Percentiles rank a stretch among this genome's conserved stretches.
Evolutionary conservation across 64 coral and sea anemone genomes (phyloP).

Genomic region (Pocillopora verrucosa): DNA sequence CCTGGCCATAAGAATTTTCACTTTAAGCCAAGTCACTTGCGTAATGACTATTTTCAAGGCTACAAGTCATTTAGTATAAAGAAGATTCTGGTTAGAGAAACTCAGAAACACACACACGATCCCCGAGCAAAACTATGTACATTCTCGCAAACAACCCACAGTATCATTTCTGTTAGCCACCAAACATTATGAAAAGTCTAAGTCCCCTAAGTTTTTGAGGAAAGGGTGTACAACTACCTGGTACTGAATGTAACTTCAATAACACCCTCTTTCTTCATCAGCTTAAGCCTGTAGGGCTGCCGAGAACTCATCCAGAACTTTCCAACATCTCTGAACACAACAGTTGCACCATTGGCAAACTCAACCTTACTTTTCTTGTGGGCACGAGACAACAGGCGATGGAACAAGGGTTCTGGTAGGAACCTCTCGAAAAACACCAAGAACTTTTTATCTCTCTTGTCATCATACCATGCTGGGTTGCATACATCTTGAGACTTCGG

Average conservation of each 20-base stretch:
- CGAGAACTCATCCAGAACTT: constrained; percentile 43
- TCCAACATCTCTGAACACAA: constrained; percentile 42
- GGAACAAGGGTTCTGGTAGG: constrained; percentile 64
- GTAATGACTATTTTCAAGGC: too few relatives aligned
- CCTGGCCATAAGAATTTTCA: too few relatives aligned
- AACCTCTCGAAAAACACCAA: constrained; percentile 59
- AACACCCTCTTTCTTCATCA: constrained; percentile 45
- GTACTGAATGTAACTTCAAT: constrained; percentile 61
- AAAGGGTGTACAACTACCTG: constrained; percentile 29
- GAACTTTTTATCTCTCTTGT: constrained; percentile 37
- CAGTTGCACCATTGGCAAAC: background rate
- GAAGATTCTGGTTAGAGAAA: too few relatives aligned
- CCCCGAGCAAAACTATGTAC: too few relatives aligned
- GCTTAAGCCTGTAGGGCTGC: constrained; percentile 39
- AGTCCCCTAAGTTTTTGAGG: background rate
- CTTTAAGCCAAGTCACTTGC: too few relatives aligned
- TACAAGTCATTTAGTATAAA: too few relatives aligned
- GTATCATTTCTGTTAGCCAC: too few relatives aligned
- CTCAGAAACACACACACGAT: too few relatives aligned
- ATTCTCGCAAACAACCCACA: too few relatives aligned
- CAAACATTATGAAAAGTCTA: too few relatives aligned
- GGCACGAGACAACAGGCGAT: constrained; percentile 64
- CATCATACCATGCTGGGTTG: constrained; percentile 20
- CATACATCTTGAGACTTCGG: constrained; percentile 20
- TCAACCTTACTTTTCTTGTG: constrained; percentile 34